Conservation (phyloP, 2,888 invertebrate genomes). For the Teinopalpus imperialis region DNA sequence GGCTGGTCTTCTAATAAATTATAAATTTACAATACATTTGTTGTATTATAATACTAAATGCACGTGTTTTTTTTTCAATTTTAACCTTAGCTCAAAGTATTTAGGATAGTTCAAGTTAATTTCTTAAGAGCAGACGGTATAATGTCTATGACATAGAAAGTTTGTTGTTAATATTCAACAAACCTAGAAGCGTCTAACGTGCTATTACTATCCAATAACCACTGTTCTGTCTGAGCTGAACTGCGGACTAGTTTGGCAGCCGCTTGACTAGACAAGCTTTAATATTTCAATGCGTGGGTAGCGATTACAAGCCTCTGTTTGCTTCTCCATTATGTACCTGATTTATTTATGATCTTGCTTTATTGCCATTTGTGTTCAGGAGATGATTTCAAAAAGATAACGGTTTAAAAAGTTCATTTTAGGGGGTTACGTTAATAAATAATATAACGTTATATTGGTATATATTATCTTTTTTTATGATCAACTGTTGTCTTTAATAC, state of each 20-base stretch:
- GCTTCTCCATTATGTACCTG: conserved; percentile 16
- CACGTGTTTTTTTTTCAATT: not conserved
- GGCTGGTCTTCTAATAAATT: too few species aligned
- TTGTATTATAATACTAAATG: too few species aligned
- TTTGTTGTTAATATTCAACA: conserved; percentile 12
- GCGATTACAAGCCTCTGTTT: conserved; percentile 19
- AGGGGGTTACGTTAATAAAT: too few species aligned
- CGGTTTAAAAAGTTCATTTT: too few species aligned
- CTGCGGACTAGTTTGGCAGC: conserved; percentile 18
- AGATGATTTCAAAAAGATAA: too few species aligned
- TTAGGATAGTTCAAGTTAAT: too few species aligned
- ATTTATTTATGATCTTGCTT: conserved; percentile 7
- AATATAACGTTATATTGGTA: too few species aligned
- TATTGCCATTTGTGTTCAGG: conserved; percentile 6
- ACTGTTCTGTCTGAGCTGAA: conserved; percentile 18
- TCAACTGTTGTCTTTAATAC: too few species aligned
- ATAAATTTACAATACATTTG: too few species aligned
- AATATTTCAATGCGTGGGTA: conserved; percentile 22
- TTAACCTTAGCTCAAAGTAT: conserved; percentile 1
- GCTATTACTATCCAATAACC: conserved; percentile 15
- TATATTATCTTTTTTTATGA: too few species aligned
- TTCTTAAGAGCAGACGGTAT: not conserved
- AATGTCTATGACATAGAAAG: conserved; percentile 4
- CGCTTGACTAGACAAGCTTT: conserved; percentile 20
- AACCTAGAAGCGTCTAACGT: conserved; percentile 12